These are phyloP conservation scores for Pomatostomus ruficeps DNA, from an alignment of 2,113 vertebrate genomes.

Conservation along the genomic window DNA sequence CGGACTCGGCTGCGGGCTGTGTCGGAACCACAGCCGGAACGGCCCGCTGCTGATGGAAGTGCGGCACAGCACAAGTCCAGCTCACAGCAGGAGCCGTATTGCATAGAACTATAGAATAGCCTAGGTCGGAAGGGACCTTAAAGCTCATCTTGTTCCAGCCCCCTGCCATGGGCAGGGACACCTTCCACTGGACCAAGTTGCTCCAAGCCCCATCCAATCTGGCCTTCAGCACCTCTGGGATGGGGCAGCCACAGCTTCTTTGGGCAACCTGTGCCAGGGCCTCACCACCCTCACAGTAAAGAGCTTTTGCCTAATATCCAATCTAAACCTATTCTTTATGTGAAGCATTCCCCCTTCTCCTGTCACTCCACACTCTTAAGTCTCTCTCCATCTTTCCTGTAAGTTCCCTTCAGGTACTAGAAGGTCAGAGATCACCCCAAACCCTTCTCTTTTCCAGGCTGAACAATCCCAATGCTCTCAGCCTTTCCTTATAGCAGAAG, in stretches of 20 bases:
- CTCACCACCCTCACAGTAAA: not conserved
- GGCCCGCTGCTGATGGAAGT: fast-evolving
- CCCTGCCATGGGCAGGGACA: not conserved
- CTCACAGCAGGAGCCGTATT: not conserved
- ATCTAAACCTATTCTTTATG: not conserved
- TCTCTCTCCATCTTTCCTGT: not conserved
- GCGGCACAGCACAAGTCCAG: not conserved
- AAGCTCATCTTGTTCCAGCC: not conserved
- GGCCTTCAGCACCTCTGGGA: not conserved
- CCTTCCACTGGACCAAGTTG: not conserved
- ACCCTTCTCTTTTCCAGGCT: not conserved
- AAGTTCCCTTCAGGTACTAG: not conserved
- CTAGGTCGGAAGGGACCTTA: not conserved
- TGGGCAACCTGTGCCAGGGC: not conserved
- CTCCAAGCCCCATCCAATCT: not conserved
- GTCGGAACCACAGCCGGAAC: too few relatives aligned
- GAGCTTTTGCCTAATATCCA: not conserved
- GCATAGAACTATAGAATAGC: too few relatives aligned
- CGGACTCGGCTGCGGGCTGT: not conserved
- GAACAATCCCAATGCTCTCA: not conserved
- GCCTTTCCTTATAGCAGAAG: not conserved
- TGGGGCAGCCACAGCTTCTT: not conserved
- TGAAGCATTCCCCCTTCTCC: not conserved
- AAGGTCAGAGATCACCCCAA: not conserved
- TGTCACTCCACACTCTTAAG: fast-evolving